These are phyloP conservation scores for Drosophila mulleri DNA, from an alignment of 2,888 invertebrate species.

Conservation along the genomic window DNA sequence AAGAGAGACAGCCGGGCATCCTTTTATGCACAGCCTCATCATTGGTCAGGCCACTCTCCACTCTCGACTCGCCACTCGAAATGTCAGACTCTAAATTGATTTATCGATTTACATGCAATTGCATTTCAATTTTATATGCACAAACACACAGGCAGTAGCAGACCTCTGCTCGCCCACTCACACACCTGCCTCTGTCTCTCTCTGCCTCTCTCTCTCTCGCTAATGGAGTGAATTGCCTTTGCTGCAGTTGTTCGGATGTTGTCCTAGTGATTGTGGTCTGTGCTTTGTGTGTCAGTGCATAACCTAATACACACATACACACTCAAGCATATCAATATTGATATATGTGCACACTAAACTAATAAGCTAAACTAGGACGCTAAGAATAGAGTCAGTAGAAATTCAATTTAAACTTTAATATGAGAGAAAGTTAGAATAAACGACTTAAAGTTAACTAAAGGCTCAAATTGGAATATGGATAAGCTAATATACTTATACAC, in stretches of 20 bases:
- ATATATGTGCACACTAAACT: constrained; percentile 33
- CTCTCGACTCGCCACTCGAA: constrained; percentile 23
- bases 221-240: constrained; percentile 14
- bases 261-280: constrained; percentile 49
- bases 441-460: neutral
- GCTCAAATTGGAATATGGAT: too few species aligned
- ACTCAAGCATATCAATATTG: neutral
- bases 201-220: neutral
- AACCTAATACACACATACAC: constrained; percentile 19
- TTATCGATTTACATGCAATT: constrained; percentile 69
- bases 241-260: constrained; percentile 46
- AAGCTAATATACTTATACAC: too few species aligned
- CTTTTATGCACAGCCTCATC: constrained; percentile 28
- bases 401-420: constrained; percentile 15
- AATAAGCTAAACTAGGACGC: constrained; percentile 48
- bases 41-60: constrained; percentile 17
- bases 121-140: constrained; percentile 61
- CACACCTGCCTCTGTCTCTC: neutral
- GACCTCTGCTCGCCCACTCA: neutral
- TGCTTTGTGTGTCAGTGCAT: constrained; percentile 34
- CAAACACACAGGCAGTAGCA: constrained; percentile 33
- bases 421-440: neutral
- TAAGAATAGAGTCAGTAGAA: constrained; percentile 13
- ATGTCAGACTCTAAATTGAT: constrained; percentile 58
- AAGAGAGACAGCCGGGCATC: constrained; percentile 13